phyloP scores from a whole-genome alignment of 2,888 invertebrate genomes.

The Iselma pallidipennis region DNA sequence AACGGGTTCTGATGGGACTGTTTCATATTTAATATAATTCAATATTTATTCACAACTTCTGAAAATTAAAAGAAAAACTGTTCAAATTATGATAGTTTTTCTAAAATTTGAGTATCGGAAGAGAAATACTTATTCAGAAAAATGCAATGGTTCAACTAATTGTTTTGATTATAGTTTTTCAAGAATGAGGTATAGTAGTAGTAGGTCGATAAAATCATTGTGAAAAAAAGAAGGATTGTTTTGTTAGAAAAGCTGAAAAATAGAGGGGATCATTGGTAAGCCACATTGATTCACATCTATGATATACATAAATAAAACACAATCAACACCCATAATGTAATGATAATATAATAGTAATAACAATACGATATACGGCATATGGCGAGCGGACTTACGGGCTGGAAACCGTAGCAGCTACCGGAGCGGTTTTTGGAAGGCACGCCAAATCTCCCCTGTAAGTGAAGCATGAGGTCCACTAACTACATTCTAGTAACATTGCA shows the following conservation, averaged over 20 bases:
- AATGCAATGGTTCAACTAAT: no score
- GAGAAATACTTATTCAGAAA: no score
- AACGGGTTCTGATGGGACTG: neutral
- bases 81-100: neutral
- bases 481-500: slow-evolving; percentile 38
- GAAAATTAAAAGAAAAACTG: neutral
- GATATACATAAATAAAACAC: slow-evolving; percentile 36
- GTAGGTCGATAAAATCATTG: neutral
- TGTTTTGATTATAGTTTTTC: no score
- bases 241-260: slow-evolving; percentile 18
- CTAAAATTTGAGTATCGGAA: no score
- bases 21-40: neutral
- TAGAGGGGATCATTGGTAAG: slow-evolving; percentile 16
- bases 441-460: slow-evolving; percentile 63
- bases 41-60: neutral
- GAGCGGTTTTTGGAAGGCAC: slow-evolving; percentile 52
- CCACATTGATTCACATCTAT: slow-evolving; percentile 36
- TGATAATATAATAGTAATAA: slow-evolving; percentile 26
- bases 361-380: slow-evolving; percentile 29
- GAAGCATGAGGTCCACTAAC: slow-evolving; percentile 50
- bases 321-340: slow-evolving; percentile 36
- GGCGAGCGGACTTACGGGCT: slow-evolving; percentile 55
- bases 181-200: neutral
- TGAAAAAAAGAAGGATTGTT: slow-evolving; percentile 10
- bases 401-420: slow-evolving; percentile 48